A percentile compares a stretch with the other conserved stretches of the same genome.
These are phyloP conservation scores for Orycteropus afer DNA, from an alignment of 2,113 vertebrate genomes.

Conservation along the genomic window DNA sequence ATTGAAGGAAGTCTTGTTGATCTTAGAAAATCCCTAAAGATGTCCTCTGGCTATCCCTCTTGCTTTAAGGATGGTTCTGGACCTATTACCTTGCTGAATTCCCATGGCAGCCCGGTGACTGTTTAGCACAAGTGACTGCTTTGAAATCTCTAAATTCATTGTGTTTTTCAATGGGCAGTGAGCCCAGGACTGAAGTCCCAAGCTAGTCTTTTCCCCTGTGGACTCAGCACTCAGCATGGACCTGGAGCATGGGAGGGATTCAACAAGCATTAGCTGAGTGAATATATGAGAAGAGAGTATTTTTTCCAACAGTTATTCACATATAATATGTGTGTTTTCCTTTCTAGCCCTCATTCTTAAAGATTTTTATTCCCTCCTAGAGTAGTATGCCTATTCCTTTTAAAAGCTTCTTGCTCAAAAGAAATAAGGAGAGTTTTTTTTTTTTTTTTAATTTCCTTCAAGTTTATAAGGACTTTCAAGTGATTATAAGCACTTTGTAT, in stretches of 20 bases:
- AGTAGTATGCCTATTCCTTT: neutral
- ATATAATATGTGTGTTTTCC: neutral
- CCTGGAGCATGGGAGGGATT: neutral
- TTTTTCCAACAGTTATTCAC: neutral
- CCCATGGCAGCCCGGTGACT: no score
- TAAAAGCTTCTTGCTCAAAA: neutral
- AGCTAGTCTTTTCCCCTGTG: neutral
- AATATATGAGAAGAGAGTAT: rapidly evolving
- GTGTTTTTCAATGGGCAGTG: rapidly evolving
- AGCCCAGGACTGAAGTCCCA: rapidly evolving
- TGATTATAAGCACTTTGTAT: neutral
- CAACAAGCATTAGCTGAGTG: no score
- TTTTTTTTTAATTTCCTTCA: neutral
- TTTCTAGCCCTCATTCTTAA: neutral
- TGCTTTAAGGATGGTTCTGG: neutral
- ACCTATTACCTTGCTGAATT: neutral
- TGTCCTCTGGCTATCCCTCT: no score
- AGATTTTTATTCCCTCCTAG: neutral
- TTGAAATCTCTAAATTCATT: no score
- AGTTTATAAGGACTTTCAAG: neutral
- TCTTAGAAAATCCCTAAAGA: no score
- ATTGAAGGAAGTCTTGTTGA: rapidly evolving
- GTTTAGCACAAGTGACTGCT: rapidly evolving
- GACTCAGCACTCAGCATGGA: rapidly evolving
- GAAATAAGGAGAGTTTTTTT: neutral